Evolutionary conservation across 2,888 invertebrate genomes (phyloP).

Genomic region (Meta bourneti): DNA sequence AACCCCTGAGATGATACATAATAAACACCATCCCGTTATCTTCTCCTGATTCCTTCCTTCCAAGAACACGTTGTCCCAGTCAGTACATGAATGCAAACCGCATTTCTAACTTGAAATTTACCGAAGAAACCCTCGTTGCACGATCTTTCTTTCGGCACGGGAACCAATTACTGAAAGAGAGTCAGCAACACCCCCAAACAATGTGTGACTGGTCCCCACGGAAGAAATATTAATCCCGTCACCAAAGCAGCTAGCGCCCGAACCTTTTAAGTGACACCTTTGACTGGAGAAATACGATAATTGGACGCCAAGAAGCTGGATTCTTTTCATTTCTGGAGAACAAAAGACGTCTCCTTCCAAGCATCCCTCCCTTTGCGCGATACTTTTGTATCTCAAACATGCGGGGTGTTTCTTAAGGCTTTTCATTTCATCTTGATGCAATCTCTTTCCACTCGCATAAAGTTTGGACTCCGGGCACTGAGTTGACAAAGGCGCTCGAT

Average conservation of each 20-base stretch:
- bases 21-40: no score
- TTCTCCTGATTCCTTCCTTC: no score
- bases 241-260: conserved; percentile 23
- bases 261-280: conserved; percentile 35
- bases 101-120: no score
- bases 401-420: conserved; percentile 11
- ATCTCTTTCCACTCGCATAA: not conserved
- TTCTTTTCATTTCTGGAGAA: conserved; percentile 23
- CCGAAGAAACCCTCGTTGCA: no score
- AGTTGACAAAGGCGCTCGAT: not conserved
- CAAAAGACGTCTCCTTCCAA: conserved; percentile 7
- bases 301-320: conserved; percentile 34
- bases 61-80: no score
- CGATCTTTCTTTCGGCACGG: no score
- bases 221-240: conserved; percentile 44
- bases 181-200: not conserved
- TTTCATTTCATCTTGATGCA: conserved; percentile 26
- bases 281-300: conserved; percentile 53
- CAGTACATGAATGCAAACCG: no score
- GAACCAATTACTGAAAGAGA: no score
- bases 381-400: conserved; percentile 2
- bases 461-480: not conserved
- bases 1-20: no score
- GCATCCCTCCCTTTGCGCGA: not conserved
- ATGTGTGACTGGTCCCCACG: conserved; percentile 18